These are phyloP conservation scores for Sarcophaga carnaria DNA, from an alignment of 2,888 invertebrate genomes.

Conservation along the genomic window DNA sequence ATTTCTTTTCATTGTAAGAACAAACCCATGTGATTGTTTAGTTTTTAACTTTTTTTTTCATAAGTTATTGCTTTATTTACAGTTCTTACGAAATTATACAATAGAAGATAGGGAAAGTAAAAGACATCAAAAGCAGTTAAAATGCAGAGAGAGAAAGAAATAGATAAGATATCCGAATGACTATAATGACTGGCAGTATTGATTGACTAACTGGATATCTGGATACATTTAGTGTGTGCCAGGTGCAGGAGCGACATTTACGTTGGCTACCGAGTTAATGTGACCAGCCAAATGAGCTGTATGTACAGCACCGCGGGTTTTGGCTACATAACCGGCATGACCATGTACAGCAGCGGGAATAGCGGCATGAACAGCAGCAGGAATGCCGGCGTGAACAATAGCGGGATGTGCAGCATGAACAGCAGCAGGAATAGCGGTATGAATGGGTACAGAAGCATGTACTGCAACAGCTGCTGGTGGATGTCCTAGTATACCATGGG, in stretches of 20 bases:
- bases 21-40: too few relatives aligned
- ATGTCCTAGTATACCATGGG: slow-evolving; percentile 27
- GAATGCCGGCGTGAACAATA: background rate
- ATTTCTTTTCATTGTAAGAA: too few relatives aligned
- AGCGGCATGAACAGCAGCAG: background rate
- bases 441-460: background rate
- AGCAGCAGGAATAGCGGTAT: slow-evolving; percentile 33
- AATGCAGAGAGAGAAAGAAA: too few relatives aligned
- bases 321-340: slow-evolving; percentile 46
- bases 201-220: too few relatives aligned
- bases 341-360: background rate
- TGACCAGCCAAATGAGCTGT: slow-evolving; percentile 61
- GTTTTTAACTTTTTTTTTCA: too few relatives aligned
- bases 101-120: too few relatives aligned
- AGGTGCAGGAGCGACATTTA: slow-evolving; percentile 66
- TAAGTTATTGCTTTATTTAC: too few relatives aligned
- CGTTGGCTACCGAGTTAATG: slow-evolving; percentile 54
- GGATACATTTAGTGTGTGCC: slow-evolving; percentile 52
- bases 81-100: too few relatives aligned
- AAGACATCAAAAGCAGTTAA: too few relatives aligned
- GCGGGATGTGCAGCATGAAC: slow-evolving; percentile 4
- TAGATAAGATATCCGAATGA: too few relatives aligned
- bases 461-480: slow-evolving; percentile 12
- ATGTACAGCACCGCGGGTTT: slow-evolving; percentile 61
- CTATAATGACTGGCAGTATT: too few relatives aligned